Percentiles rank a stretch among this genome's conserved stretches.
phyloP scores from a whole-genome alignment of 2,797 vertebrate species.

The Rhyacichthys aspro region DNA sequence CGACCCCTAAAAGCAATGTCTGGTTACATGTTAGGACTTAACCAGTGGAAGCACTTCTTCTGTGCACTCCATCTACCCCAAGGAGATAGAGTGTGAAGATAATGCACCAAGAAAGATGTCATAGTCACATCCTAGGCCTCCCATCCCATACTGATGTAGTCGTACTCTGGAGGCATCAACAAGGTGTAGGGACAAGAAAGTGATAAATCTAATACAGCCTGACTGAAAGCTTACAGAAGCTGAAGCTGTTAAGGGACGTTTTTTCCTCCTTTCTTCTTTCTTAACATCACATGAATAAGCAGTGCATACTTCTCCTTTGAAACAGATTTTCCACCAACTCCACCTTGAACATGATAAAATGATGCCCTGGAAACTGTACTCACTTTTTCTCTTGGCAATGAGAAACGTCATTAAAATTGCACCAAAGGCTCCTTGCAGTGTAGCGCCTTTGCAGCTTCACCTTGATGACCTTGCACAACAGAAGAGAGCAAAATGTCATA shows the following conservation, averaged over 20 bases:
- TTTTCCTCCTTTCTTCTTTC: not conserved
- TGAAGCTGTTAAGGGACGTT: slow-evolving; percentile 59
- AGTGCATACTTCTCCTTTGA: slow-evolving; percentile 23
- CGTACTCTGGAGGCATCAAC: slow-evolving; percentile 76
- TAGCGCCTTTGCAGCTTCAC: slow-evolving; percentile 39
- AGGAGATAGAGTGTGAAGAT: slow-evolving; percentile 84
- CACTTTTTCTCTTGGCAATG: slow-evolving; percentile 16
- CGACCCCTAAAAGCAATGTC: slow-evolving; percentile 84
- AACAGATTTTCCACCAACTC: slow-evolving; percentile 18
- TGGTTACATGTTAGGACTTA: slow-evolving; percentile 80
- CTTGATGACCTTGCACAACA: slow-evolving; percentile 59
- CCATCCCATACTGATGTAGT: slow-evolving; percentile 66
- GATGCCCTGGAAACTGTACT: slow-evolving; percentile 11
- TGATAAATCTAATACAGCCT: slow-evolving; percentile 78
- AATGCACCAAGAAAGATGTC: slow-evolving; percentile 84
- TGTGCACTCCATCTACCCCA: slow-evolving; percentile 76
- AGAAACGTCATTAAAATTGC: slow-evolving; percentile 46
- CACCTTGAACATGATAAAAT: slow-evolving; percentile 30
- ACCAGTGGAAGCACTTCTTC: slow-evolving; percentile 73
- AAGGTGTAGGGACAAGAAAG: slow-evolving; percentile 80
- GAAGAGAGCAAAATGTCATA: slow-evolving; percentile 57
- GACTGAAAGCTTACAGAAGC: slow-evolving; percentile 76
- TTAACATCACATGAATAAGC: slow-evolving; percentile 36
- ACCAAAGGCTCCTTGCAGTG: slow-evolving; percentile 11
- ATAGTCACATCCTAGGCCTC: slow-evolving; percentile 77